A percentile compares a stretch with the other conserved stretches of the same genome.
Evolutionary conservation across 30 jellyfish, hydroid and myxozoan genomes (phyloP).

Genomic region (Turritopsis rubra): DNA sequence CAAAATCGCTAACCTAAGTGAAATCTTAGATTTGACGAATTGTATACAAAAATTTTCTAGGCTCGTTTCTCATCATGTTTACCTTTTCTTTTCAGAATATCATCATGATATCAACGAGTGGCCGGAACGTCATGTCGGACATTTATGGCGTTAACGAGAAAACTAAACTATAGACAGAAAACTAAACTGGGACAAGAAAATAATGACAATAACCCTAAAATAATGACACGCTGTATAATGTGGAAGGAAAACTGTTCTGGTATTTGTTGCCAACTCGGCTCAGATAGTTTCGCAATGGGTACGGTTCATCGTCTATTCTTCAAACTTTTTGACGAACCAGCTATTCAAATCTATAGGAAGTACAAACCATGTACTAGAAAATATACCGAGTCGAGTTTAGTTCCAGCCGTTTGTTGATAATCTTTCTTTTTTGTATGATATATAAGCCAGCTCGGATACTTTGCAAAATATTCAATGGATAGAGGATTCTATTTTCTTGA

Average conservation of each 20-base stretch:
- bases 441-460: background rate
- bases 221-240: no score
- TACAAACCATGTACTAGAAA: no score
- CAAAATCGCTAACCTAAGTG: no score
- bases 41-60: no score
- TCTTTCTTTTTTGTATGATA: background rate
- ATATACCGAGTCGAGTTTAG: no score
- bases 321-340: background rate
- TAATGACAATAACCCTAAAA: no score
- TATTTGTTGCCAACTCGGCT: background rate
- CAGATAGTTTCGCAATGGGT: background rate
- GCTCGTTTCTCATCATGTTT: no score
- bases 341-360: background rate
- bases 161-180: background rate
- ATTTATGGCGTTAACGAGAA: background rate
- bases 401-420: no score
- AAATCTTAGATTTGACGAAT: no score
- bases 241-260: background rate
- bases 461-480: background rate
- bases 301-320: background rate
- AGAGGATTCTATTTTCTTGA: background rate
- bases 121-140: conserved; percentile 12
- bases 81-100: background rate
- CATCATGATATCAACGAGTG: conserved; percentile 1
- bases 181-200: background rate